A percentile compares a stretch with the other conserved stretches of the same genome.
Conservation (phyloP, 2,888 invertebrate genomes). For the Trissolcus brochymenae region DNA sequence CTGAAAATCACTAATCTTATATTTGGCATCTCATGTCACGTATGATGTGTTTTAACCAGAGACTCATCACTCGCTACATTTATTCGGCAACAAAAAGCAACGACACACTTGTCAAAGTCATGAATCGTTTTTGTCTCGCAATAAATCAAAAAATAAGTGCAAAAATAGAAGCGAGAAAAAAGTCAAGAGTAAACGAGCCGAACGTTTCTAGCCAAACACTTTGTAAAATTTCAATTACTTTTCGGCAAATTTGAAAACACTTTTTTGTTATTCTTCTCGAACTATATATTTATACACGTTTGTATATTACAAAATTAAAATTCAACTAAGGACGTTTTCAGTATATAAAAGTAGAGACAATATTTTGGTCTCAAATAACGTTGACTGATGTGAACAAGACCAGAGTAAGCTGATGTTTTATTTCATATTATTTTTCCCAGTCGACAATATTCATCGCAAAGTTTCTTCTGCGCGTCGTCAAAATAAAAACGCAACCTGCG, state of each 20-base stretch:
- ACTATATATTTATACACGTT: too few relatives aligned
- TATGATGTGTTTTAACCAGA: background rate
- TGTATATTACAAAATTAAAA: too few relatives aligned
- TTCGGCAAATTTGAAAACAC: too few relatives aligned
- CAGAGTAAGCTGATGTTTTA: slow-evolving; percentile 1
- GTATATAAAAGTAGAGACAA: background rate
- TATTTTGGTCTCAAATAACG: slow-evolving; percentile 18
- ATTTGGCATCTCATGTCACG: background rate
- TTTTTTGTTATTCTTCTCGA: too few relatives aligned
- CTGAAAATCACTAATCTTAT: background rate
- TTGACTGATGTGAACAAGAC: slow-evolving; percentile 25
- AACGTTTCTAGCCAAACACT: background rate
- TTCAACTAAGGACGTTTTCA: too few relatives aligned
- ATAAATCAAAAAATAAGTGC: slow-evolving; percentile 37
- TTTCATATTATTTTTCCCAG: slow-evolving; percentile 14
- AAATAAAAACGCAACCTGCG: slow-evolving; percentile 2
- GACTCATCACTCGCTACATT: slow-evolving; percentile 27
- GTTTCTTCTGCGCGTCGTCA: background rate
- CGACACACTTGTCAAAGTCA: slow-evolving; percentile 26
- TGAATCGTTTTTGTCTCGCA: slow-evolving; percentile 10
- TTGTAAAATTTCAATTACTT: background rate
- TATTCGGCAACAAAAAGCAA: slow-evolving; percentile 25
- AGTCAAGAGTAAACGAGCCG: too few relatives aligned
- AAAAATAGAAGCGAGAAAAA: slow-evolving; percentile 5
- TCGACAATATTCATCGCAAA: slow-evolving; percentile 1